Evolutionary conservation across 2,888 invertebrate genomes (phyloP).

Genomic region (Eilema depressum): DNA sequence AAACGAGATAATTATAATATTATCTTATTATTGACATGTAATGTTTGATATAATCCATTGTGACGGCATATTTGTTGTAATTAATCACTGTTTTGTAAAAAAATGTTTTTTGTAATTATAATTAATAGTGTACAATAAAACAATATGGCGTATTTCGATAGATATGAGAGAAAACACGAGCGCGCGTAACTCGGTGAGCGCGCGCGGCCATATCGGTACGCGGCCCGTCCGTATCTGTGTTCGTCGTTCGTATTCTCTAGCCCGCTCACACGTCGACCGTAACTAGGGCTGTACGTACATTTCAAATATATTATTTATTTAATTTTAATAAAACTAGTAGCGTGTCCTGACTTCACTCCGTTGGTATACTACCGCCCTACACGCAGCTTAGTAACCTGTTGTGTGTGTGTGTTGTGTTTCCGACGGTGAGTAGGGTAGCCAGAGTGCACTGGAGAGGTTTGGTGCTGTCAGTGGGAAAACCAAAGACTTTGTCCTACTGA

Average conservation of each 20-base stretch:
- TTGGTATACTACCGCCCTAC: too few species aligned
- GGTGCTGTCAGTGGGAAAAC: too few species aligned
- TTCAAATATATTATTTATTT: constrained; percentile 27
- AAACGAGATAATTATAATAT: constrained; percentile 42
- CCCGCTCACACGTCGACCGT: constrained; percentile 77
- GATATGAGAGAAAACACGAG: constrained; percentile 78
- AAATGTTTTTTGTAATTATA: constrained; percentile 54
- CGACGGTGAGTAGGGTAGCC: too few species aligned
- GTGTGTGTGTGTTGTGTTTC: too few species aligned
- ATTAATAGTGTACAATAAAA: constrained; percentile 68
- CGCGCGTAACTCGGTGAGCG: constrained; percentile 58
- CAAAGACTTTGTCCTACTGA: too few species aligned
- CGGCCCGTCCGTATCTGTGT: constrained; percentile 77
- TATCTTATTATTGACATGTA: constrained; percentile 41
- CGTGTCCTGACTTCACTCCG: too few species aligned
- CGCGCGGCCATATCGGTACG: constrained; percentile 72
- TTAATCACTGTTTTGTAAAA: constrained; percentile 30
- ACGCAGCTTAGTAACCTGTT: too few species aligned
- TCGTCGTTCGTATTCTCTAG: constrained; percentile 72
- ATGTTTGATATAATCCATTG: constrained; percentile 31
- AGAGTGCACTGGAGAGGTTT: too few species aligned
- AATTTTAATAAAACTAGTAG: neutral
- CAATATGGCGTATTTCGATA: constrained; percentile 82
- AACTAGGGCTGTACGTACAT: constrained; percentile 64
- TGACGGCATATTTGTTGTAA: constrained; percentile 22